Base-by-base conservation (phyloP, 1,140 invertebrate genomes). In the Camponotus vicinus region DNA sequence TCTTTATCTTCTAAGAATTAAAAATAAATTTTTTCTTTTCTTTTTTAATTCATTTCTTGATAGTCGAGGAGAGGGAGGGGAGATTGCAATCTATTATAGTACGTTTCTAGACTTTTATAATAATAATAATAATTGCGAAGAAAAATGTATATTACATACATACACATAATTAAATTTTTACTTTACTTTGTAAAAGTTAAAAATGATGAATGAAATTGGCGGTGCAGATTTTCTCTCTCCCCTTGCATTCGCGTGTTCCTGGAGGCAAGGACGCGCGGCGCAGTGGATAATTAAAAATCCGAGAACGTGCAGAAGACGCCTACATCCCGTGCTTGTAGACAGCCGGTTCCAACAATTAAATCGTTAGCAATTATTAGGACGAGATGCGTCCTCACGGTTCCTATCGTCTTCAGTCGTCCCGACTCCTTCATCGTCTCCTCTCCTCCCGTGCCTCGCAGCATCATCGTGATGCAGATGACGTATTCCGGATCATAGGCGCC, bases 351-450 rank as follows among this genome's bases (percentile, higher is more conserved):
- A 75, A 86, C 82, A 86, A 91, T 91, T 89, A 91, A 90, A 91
- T 90, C 89, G 89, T 90, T 88, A 87, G 87, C 75, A 87, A 87
- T 89, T 89, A 90, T 89, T 86, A 78, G 64, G 64, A 88, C 73
- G 73, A 86, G 67, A 80, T 57, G 64, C 83, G 63, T 84, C 80
- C 64, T 87, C 52, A 69, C 52, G 32, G 49, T 84, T 49, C 79
- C 69, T 84, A 70, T 55, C 73, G 45, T 77, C 61, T 52, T 55
- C 42, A 59, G 13, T 18, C 18, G 32, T 15, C 45, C 21, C 27
- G 27, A 15, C 57, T 82, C 4, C 27, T 27, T 52, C 49, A 13
- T 37, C 55, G n/a, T 18, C 7, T 40, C 61, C 55, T 55, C 34
- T 45, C 18, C 59, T 57, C 21, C 59, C 27, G n/a, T 84, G 27